Conservation (phyloP, 2,113 vertebrate genomes). For the Pelecanus crispus region DNA sequence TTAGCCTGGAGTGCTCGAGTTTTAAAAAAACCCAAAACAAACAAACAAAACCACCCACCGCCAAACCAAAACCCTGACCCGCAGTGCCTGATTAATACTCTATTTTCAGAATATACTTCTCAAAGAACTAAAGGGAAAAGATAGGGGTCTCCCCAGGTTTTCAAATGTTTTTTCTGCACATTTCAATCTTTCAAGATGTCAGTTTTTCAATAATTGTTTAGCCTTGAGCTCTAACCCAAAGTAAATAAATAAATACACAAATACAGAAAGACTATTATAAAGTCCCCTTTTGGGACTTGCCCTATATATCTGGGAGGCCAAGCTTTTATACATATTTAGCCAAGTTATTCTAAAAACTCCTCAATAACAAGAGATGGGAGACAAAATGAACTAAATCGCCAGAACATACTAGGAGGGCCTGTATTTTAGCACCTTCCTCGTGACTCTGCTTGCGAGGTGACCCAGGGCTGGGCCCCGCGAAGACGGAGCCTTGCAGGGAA, state of each 20-base stretch:
- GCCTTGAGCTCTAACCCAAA: neutral
- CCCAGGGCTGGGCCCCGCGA: rapidly evolving
- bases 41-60: too few species aligned
- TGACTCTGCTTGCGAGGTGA: neutral
- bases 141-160: neutral
- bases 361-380: neutral
- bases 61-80: neutral
- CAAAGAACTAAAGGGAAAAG: neutral
- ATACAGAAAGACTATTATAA: neutral
- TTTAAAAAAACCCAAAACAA: neutral
- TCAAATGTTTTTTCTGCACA: neutral
- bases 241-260: neutral
- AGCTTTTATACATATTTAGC: neutral
- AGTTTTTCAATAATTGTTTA: neutral
- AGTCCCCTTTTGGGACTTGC: neutral
- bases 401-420: neutral
- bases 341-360: neutral
- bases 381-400: neutral
- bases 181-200: neutral
- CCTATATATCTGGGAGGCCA: neutral
- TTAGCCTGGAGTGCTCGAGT: neutral
- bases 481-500: neutral
- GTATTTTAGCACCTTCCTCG: too few species aligned
- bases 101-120: neutral
- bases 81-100: neutral